These are phyloP conservation scores for Lacerta viridis DNA, from an alignment of 2,797 vertebrate genomes.

Conservation along the genomic window DNA sequence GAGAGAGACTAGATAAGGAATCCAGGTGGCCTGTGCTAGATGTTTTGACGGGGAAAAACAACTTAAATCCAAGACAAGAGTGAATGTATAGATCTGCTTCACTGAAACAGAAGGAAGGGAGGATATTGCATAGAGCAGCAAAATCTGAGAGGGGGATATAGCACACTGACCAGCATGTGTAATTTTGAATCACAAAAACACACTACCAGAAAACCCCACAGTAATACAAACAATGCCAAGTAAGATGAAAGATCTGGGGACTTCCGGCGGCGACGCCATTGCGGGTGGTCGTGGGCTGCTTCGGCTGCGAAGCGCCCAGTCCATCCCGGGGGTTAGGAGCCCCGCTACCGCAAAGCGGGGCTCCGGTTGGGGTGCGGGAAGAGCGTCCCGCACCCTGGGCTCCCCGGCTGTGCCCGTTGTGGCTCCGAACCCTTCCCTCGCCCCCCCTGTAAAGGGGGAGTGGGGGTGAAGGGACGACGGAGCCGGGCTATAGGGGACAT, in stretches of 20 bases:
- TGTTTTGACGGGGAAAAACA: background rate
- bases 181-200: background rate
- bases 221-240: conserved; percentile 5
- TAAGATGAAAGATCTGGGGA: conserved; percentile 17
- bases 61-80: conserved; percentile 32
- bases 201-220: background rate
- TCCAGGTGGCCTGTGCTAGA: conserved; percentile 6
- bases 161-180: conserved; percentile 13
- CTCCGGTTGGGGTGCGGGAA: no score
- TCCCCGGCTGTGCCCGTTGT: no score
- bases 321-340: no score
- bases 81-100: conserved; percentile 29
- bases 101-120: conserved; percentile 29
- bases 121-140: background rate
- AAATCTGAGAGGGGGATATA: conserved; percentile 29
- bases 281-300: no score
- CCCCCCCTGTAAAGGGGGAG: no score
- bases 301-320: no score
- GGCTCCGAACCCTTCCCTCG: no score
- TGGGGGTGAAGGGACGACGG: no score
- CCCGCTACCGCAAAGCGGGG: no score
- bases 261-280: no score
- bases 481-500: no score
- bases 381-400: no score
- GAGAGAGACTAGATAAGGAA: conserved; percentile 40